Evolutionary conservation across 2,888 invertebrate species (phyloP).

Genomic region (Eupithecia abbreviata): DNA sequence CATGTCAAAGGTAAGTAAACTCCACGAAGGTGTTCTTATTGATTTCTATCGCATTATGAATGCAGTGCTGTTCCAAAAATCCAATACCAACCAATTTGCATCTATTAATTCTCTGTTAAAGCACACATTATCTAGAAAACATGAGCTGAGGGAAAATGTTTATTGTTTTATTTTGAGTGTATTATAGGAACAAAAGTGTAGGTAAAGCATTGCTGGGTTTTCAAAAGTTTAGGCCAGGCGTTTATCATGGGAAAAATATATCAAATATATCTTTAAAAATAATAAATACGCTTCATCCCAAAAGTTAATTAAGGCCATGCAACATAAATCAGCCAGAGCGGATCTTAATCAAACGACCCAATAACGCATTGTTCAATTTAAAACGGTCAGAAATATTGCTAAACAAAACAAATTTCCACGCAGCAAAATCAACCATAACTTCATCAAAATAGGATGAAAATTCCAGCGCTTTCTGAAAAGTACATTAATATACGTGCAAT

Average conservation of each 20-base stretch:
- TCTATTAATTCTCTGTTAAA: neutral
- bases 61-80: neutral
- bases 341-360: conserved; percentile 5
- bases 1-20: neutral
- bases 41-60: neutral
- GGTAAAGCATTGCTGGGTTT: neutral
- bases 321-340: neutral
- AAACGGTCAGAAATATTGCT: neutral
- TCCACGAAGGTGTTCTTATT: neutral
- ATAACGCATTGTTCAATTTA: neutral
- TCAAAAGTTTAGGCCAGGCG: neutral
- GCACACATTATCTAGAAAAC: neutral
- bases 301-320: conserved; percentile 9
- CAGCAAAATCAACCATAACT: neutral
- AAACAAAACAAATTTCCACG: neutral
- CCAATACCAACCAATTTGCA: neutral
- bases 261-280: neutral
- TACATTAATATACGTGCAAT: neutral
- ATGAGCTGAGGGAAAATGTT: neutral
- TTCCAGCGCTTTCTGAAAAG: neutral
- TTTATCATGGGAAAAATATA: neutral
- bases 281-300: neutral
- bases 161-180: neutral
- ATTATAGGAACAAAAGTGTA: neutral
- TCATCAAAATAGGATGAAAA: neutral